phyloP scores from a whole-genome alignment of 2,888 invertebrate species.

The Beris morrisii region DNA sequence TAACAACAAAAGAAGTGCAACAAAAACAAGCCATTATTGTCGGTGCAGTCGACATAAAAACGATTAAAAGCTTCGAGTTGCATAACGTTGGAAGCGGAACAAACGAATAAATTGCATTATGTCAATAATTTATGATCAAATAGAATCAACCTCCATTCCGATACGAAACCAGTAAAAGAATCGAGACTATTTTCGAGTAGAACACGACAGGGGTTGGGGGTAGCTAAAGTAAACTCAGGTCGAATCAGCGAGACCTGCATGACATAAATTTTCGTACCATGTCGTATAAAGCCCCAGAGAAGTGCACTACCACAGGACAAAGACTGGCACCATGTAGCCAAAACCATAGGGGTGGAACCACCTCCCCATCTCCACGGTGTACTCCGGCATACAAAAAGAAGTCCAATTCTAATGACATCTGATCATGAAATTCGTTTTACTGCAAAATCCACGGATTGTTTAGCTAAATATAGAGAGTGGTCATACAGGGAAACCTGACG shows the following conservation, averaged over 20 bases:
- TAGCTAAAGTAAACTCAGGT: background rate
- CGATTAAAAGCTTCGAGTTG: too few species aligned
- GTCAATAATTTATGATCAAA: conserved; percentile 30
- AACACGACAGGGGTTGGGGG: background rate
- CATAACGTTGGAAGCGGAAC: background rate
- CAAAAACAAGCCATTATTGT: too few species aligned
- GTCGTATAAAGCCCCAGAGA: conserved; percentile 23
- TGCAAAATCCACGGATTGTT: too few species aligned
- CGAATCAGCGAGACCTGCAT: conserved; percentile 20
- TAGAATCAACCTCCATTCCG: background rate
- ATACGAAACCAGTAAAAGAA: background rate
- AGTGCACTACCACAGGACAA: background rate
- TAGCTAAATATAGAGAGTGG: too few species aligned
- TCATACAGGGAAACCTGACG: too few species aligned
- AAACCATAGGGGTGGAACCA: too few species aligned
- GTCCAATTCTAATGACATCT: conserved; percentile 31
- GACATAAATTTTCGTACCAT: conserved; percentile 34
- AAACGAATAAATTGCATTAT: conserved; percentile 10
- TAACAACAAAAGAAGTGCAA: too few species aligned
- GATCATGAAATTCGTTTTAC: conserved; percentile 28
- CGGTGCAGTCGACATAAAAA: too few species aligned
- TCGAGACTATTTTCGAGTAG: background rate
- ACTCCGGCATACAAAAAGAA: background rate
- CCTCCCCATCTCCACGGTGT: too few species aligned
- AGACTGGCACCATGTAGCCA: too few species aligned